Percentiles rank a stretch among this genome's conserved stretches.
These are phyloP conservation scores for Sogatella furcifera DNA, from an alignment of 1,140 invertebrate genomes.

Conservation along the genomic window DNA sequence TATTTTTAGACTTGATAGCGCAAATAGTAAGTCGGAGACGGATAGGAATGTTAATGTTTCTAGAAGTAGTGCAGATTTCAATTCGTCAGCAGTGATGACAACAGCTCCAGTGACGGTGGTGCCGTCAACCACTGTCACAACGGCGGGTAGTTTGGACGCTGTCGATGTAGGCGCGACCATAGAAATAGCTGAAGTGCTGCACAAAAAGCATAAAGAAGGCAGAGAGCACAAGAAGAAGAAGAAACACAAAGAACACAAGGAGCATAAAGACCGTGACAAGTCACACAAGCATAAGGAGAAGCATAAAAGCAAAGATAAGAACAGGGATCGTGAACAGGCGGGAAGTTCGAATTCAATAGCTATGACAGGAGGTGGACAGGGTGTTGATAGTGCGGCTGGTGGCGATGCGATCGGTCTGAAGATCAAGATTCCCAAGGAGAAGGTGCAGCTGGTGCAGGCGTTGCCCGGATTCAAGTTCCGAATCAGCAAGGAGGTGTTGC, in stretches of 20 bases:
- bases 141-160: background rate
- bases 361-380: constrained; percentile 43
- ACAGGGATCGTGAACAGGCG: constrained; percentile 15
- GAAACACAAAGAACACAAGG: constrained; percentile 36
- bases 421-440: constrained; percentile 52
- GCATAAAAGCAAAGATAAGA: constrained; percentile 25
- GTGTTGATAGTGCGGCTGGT: constrained; percentile 19
- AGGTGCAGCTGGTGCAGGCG: constrained; percentile 34
- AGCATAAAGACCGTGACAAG: constrained; percentile 31
- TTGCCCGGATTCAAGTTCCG: background rate
- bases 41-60: constrained; percentile 22
- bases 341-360: constrained; percentile 34
- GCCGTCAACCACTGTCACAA: constrained; percentile 7
- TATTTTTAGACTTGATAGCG: constrained; percentile 23
- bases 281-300: constrained; percentile 26
- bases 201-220: constrained; percentile 50
- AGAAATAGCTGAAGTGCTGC: constrained; percentile 4
- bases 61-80: constrained; percentile 8
- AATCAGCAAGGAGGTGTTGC: constrained; percentile 19
- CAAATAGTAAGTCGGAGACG: constrained; percentile 13
- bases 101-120: constrained; percentile 23
- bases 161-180: background rate
- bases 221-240: constrained; percentile 42
- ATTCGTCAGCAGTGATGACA: constrained; percentile 11
- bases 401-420: constrained; percentile 37